A percentile compares a stretch with the other conserved stretches of the same genome.
These are phyloP conservation scores for Tragelaphus scriptus DNA, from an alignment of 2,113 vertebrate genomes.

Conservation along the genomic window DNA sequence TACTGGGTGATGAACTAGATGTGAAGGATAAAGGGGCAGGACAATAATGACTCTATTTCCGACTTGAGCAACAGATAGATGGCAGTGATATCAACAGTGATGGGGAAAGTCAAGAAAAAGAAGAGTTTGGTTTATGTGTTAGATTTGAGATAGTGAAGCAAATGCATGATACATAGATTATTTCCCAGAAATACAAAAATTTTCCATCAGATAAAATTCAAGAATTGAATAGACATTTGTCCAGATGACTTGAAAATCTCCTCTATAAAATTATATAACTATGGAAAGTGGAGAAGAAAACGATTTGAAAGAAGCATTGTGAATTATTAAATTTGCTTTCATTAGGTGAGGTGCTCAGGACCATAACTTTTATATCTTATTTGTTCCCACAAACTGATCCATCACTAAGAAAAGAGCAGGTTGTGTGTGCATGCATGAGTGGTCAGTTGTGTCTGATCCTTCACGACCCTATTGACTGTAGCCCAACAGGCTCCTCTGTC, in stretches of 20 bases:
- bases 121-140: background rate
- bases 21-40: background rate
- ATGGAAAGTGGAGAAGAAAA: background rate
- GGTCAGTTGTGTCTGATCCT: background rate
- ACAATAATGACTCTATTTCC: background rate
- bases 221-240: background rate
- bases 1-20: background rate
- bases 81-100: background rate
- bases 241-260: background rate
- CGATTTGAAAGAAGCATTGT: background rate
- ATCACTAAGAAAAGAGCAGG: background rate
- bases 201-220: background rate
- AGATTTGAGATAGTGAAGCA: background rate
- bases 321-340: background rate
- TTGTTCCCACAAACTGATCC: background rate
- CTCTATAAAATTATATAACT: background rate
- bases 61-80: background rate
- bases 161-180: background rate
- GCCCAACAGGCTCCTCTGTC: background rate
- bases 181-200: background rate
- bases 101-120: background rate
- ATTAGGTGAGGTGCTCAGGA: background rate
- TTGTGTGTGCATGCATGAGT: background rate
- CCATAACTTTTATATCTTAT: background rate
- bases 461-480: background rate